Conservation (phyloP, 64 coral and sea anemone genomes). For the Porites lutea region DNA sequence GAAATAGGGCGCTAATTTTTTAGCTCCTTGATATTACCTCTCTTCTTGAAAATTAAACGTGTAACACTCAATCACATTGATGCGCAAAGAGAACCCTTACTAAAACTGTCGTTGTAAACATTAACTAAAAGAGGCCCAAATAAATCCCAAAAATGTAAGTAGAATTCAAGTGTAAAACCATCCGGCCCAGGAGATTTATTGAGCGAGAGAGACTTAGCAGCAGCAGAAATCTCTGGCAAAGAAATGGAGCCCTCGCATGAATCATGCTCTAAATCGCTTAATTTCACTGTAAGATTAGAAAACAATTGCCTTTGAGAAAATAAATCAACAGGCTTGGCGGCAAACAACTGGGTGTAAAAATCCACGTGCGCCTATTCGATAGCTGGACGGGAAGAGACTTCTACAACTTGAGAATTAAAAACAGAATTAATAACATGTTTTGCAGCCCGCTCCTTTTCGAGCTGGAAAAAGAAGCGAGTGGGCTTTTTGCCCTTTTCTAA, state of each 20-base stretch:
- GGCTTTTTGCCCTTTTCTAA: conserved; percentile 37
- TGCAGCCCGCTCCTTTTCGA: neutral
- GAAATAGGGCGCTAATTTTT: conserved; percentile 48
- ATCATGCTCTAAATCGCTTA: neutral
- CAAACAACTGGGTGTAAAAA: neutral
- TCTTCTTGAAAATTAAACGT: neutral
- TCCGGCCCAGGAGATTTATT: conserved; percentile 34
- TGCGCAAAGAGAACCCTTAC: neutral
- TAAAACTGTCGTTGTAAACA: neutral
- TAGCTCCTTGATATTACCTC: neutral
- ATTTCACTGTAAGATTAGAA: too few species aligned
- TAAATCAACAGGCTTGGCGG: conserved; percentile 10
- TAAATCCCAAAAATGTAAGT: conserved; percentile 14
- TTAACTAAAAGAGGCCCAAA: neutral
- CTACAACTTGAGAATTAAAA: neutral
- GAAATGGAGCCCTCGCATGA: conserved; percentile 11
- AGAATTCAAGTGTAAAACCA: conserved; percentile 46
- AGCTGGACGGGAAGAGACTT: neutral
- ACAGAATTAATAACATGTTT: neutral
- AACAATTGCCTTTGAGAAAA: neutral
- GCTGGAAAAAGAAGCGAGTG: neutral
- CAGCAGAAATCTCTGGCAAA: neutral
- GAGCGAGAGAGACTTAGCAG: too few species aligned
- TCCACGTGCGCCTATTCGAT: neutral
- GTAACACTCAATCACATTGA: neutral